Conservation (phyloP, 2,797 vertebrate species). For the Bothrops alternatus region DNA sequence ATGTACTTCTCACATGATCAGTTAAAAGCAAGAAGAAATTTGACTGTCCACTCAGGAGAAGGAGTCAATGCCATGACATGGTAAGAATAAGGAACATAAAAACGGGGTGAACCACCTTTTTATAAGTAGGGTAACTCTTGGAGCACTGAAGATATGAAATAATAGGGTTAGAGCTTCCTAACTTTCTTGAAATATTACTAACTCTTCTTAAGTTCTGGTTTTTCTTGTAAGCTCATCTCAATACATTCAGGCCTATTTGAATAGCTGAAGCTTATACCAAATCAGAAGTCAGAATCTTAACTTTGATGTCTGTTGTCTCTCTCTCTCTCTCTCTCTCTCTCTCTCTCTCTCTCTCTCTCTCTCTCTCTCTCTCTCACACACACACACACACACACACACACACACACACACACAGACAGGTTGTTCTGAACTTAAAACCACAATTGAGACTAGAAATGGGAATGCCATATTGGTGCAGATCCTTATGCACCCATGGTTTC, state of each 20-base stretch:
- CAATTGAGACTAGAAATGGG: too few relatives aligned
- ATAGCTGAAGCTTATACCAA: background rate
- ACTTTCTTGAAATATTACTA: background rate
- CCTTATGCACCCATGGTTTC: too few relatives aligned
- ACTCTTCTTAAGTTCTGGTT: background rate
- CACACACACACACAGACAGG: too few relatives aligned
- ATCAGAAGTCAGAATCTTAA: background rate
- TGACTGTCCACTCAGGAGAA: background rate
- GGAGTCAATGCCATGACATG: background rate
- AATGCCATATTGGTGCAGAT: too few relatives aligned
- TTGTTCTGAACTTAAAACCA: too few relatives aligned
- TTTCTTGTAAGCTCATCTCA: background rate
- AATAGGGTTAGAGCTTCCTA: background rate
- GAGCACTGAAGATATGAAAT: background rate
- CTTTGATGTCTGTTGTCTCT: background rate
- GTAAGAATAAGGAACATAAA: background rate
- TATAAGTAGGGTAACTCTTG: background rate
- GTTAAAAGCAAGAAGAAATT: background rate
- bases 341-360: background rate
- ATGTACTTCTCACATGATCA: background rate
- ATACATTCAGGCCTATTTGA: background rate
- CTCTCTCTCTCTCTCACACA: background rate
- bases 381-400: too few relatives aligned
- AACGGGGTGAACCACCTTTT: background rate
- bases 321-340: accelerated